Base-by-base conservation (phyloP, 1,140 invertebrate genomes). In the Zaprionus gabonicus region DNA sequence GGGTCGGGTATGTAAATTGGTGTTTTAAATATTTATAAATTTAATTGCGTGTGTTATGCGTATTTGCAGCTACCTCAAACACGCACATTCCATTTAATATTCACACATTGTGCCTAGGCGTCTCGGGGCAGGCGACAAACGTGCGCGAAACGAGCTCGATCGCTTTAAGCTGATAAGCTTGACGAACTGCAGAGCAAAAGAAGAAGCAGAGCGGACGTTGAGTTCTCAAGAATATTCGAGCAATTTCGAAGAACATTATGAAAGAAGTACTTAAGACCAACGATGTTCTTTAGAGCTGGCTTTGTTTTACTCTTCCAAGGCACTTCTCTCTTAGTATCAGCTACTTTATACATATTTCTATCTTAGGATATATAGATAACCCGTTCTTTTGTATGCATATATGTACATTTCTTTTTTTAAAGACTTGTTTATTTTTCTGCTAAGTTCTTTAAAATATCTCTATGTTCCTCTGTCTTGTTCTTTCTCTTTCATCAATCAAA, bases 21-120 rank as follows among this genome's bases (percentile, higher is more conserved):
- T 74, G 77, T 88, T 78, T 87, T 87, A 87, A 88, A 87, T 88
- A 87, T 87, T 87, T 87, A 87, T 83, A 83, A 87, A 81, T 88
- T 87, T 87, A 87, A 88, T 87, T 88, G 83, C 80, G 84, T 83
- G 76, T 71, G 78, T 81, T 84, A 84, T 85, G 82, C 82, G 82
- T 78, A 85, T 84, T 83, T 81, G 76, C 80, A 71, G 67, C 68
- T 81, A 81, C 82, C 78, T 86, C 78, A 85, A 79, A 60, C 72
- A 86, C 76, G 82, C 76, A 86, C 71, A 87, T 87, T 82, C 79
- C 68, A 51, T 77, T 80, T 75, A 76, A 78, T 78, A 83, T 87
- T 87, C 77, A 86, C 73, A 87, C 72, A 82, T 87, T 77, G 76
- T 71, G 62, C 49, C 38, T 64, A 31, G 60, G 68, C 56, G 31